phyloP scores from a whole-genome alignment of 2,797 vertebrate species.

The Coregonus ussuriensis region DNA sequence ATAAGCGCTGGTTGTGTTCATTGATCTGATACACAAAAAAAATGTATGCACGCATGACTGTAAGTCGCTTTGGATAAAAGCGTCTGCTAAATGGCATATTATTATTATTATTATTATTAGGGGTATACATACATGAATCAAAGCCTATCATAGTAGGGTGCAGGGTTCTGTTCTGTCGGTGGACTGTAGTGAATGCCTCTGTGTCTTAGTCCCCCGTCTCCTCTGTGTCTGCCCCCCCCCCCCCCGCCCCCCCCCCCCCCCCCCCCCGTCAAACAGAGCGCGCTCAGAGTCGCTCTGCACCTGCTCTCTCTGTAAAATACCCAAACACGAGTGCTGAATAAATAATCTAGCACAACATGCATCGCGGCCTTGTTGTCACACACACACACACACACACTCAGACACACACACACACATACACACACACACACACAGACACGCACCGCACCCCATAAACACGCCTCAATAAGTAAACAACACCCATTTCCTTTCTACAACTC shows the following conservation, averaged over 20 bases:
- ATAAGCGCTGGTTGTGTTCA: too few relatives aligned
- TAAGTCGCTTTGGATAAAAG: too few relatives aligned
- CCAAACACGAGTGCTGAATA: constrained; percentile 78
- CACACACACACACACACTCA: constrained; percentile 38
- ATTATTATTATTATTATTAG: too few relatives aligned
- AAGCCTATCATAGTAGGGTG: background rate
- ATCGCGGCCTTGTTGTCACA: constrained; percentile 53
- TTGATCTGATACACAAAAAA: too few relatives aligned
- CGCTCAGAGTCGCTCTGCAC: constrained; percentile 72
- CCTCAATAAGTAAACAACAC: constrained; percentile 79
- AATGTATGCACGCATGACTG: too few relatives aligned
- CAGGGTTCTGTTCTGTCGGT: constrained; percentile 8
- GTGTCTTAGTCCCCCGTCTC: constrained; percentile 51
- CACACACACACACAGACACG: too few relatives aligned
- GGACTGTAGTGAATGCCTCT: constrained; percentile 67
- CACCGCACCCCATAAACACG: constrained; percentile 18
- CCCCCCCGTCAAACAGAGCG: constrained; percentile 66
- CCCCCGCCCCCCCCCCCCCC: constrained; percentile 39
- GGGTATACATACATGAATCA: too few relatives aligned
- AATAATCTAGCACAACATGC: constrained; percentile 75
- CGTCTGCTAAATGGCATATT: too few relatives aligned
- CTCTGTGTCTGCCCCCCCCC: background rate
- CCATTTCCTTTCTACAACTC: constrained; percentile 57
- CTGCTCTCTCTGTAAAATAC: constrained; percentile 82
- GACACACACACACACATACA: background rate